These are phyloP conservation scores for Ceratosolen fusciceps DNA, from an alignment of 1,140 invertebrate genomes.

Conservation along the genomic window DNA sequence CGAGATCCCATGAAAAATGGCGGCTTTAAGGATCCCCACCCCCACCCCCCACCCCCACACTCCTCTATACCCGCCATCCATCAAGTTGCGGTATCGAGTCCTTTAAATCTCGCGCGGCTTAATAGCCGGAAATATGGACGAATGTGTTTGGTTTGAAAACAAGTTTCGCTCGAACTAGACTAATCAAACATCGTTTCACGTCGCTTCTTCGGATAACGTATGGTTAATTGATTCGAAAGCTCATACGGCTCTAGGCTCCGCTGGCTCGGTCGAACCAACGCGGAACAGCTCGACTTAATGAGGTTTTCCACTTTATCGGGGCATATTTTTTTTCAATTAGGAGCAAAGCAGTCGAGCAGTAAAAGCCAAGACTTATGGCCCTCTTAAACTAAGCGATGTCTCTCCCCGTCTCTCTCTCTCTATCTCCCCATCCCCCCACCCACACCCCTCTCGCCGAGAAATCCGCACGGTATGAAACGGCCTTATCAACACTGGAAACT, in stretches of 20 bases:
- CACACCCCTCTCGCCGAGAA: too few relatives aligned
- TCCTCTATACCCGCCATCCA: too few relatives aligned
- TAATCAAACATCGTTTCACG: neutral
- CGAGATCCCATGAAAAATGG: neutral
- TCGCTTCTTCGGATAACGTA: neutral
- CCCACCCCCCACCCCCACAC: too few relatives aligned
- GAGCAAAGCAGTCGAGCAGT: neutral
- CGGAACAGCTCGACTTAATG: neutral
- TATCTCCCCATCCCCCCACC: too few relatives aligned
- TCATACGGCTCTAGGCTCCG: neutral
- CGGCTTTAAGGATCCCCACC: neutral
- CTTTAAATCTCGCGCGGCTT: neutral
- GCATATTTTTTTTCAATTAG: neutral
- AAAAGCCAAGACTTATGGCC: neutral
- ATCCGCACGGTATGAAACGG: conserved; percentile 19
- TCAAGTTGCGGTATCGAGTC: neutral
- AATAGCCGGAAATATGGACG: neutral
- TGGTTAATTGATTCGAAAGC: neutral
- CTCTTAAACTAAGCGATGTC: neutral
- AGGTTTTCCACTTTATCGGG: neutral
- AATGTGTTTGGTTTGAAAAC: neutral
- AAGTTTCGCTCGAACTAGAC: neutral
- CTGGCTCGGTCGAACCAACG: neutral
- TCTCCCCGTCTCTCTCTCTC: too few relatives aligned
- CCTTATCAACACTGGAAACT: conserved; percentile 58